Evolutionary conservation across 2,797 vertebrate genomes (phyloP), one percentile per base, ranked within the genome.

Genomic region (Calcarius lapponicus): DNA sequence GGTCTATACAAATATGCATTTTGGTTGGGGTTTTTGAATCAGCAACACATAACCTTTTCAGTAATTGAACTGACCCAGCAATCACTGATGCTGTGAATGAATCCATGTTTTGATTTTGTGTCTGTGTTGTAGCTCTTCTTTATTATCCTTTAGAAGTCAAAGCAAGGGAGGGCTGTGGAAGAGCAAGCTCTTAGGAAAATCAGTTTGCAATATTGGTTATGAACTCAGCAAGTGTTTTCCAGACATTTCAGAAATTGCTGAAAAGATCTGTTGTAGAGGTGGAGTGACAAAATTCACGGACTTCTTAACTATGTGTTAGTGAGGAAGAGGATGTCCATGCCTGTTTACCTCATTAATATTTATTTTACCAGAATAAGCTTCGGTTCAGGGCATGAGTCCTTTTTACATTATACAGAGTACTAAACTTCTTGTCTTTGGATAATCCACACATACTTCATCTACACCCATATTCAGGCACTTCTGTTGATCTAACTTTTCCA

Each of bases 281-380:
- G 1, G 25, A n/a, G 16, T 24, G 5, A 74, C 2, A 1, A 11
- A 71, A n/a, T 74, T 73, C 21, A 29, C 0, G 0, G 71, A 26
- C 26, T 20, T 8, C 56, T 56, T 29, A 53, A 8, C 26, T 24
- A 10, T 70, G 22, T 28, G 13, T 36, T 56, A 53, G 13, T 47
- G 36, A 51, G 29, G 15, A 84, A 86, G 12, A 62, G 16, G 62
- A 75, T 21, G 18, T 22, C 6, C 17, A 7, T 17, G 13, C 26
- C 25, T 73, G 13, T 62, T 82, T 60, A 20, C 6, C 32, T 86
- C 13, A 50, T 24, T 65, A 82, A n/a, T 2, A 1, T 53, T 69
- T 78, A 26, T 17, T 64, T 88, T 29, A 45, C 13, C n/a, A 70
- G 16, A 67, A 60, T 29, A 88, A 73, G 13, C 31, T 54, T 56